These are phyloP conservation scores for Peromyscus maniculatus DNA, from an alignment of 2,113 vertebrate species.

Conservation along the genomic window DNA sequence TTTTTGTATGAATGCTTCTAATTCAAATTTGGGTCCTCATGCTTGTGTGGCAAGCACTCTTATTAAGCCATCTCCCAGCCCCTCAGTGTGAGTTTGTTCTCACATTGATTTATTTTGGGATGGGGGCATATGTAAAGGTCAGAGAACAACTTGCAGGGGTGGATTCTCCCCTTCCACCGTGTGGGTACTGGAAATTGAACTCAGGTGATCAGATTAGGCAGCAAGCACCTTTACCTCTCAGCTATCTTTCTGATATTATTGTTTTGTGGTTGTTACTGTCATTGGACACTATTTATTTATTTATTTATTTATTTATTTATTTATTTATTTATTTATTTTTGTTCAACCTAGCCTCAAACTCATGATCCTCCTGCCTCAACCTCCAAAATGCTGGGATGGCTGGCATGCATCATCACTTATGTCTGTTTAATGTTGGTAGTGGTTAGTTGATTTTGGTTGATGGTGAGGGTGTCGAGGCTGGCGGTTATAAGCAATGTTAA, in stretches of 20 bases:
- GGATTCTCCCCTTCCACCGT: background rate
- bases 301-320: background rate
- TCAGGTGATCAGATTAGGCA: background rate
- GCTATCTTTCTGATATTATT: background rate
- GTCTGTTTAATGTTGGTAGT: background rate
- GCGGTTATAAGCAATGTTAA: background rate
- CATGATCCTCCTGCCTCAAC: background rate
- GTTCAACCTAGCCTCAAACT: background rate
- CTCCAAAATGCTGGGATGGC: background rate
- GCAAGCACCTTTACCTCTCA: background rate
- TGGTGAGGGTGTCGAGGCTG: background rate
- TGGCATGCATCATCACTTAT: too few species aligned
- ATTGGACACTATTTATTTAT: background rate
- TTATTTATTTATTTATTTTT: background rate
- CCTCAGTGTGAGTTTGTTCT: background rate
- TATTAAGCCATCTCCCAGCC: background rate
- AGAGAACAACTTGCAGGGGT: background rate
- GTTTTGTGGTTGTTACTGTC: background rate
- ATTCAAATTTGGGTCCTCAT: background rate
- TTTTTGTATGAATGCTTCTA: background rate
- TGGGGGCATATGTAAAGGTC: background rate
- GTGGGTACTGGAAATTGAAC: too few species aligned
- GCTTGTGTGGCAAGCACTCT: background rate
- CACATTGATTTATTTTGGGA: background rate
- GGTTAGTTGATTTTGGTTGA: background rate